These are phyloP conservation scores for Lasioglossum morio DNA, from an alignment of 2,888 invertebrate species.

Conservation along the genomic window DNA sequence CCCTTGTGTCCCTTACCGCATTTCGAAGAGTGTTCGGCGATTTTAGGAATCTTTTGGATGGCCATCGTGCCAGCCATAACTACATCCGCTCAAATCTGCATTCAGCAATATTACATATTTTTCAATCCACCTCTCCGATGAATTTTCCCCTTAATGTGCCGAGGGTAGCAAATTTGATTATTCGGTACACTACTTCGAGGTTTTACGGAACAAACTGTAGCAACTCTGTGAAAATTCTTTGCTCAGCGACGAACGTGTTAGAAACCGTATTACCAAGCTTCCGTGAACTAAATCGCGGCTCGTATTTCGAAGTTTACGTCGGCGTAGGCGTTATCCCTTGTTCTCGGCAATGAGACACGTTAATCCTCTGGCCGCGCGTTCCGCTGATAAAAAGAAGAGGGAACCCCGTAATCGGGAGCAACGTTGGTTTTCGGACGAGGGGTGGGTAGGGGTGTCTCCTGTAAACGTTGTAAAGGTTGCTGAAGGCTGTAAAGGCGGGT, in stretches of 20 bases:
- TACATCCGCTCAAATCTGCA: neutral
- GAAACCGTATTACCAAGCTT: neutral
- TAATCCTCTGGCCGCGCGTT: neutral
- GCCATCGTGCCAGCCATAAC: neutral
- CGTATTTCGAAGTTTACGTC: neutral
- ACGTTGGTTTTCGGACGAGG: neutral
- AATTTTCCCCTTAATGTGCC: too few species aligned
- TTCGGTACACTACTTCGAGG: neutral
- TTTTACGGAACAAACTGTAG: neutral
- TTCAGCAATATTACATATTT: neutral
- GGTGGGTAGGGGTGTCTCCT: neutral
- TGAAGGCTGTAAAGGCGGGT: constrained; percentile 19
- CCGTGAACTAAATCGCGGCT: neutral
- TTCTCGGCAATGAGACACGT: constrained; percentile 8
- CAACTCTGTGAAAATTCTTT: neutral
- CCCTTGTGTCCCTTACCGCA: neutral
- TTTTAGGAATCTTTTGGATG: neutral
- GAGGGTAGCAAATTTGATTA: too few species aligned
- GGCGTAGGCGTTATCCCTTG: neutral
- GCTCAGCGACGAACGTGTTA: neutral
- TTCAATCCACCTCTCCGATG: neutral
- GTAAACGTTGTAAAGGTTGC: neutral
- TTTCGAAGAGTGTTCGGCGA: neutral
- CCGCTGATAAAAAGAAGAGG: neutral
- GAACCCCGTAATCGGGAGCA: neutral